Percentiles rank a stretch among this genome's conserved stretches.
Conservation (phyloP, 2,888 invertebrate species). For the Parochlus steinenii region DNA sequence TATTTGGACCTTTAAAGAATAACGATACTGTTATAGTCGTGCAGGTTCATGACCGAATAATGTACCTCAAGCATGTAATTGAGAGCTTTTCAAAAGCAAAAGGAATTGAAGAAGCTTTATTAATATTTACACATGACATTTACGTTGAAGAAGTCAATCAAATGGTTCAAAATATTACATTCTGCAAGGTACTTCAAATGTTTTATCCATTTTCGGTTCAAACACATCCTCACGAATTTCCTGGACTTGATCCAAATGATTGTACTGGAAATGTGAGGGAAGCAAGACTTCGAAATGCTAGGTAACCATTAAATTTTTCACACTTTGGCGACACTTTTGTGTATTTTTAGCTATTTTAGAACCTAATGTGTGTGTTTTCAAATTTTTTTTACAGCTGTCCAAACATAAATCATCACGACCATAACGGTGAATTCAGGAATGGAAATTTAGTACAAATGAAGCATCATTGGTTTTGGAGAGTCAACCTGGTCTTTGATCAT, state of each 20-base stretch:
- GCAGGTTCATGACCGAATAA: too few species aligned
- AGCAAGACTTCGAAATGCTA: constrained; percentile 39
- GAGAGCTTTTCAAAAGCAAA: too few species aligned
- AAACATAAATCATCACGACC: constrained; percentile 73
- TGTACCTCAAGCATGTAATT: too few species aligned
- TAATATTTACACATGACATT: constrained; percentile 85
- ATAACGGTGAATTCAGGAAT: constrained; percentile 85
- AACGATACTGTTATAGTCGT: too few species aligned
- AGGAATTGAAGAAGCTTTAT: constrained; percentile 63
- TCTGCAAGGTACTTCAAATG: constrained; percentile 68
- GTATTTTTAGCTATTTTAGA: too few species aligned
- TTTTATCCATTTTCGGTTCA: constrained; percentile 89
- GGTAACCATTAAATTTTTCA: too few species aligned
- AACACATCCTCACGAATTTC: constrained; percentile 69
- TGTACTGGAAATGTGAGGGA: constrained; percentile 64
- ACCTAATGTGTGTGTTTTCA: too few species aligned
- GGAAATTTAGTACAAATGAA: constrained; percentile 89
- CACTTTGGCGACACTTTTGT: too few species aligned
- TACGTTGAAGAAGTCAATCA: constrained; percentile 73
- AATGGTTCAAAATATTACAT: constrained; percentile 69
- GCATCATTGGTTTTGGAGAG: constrained; percentile 99
- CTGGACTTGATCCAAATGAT: constrained; percentile 76
- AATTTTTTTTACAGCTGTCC: too few species aligned
- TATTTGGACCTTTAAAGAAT: too few species aligned
- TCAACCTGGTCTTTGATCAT: constrained; percentile 74